Evolutionary conservation across 2,113 vertebrate genomes (phyloP).

Genomic region (Lepisosteus oculatus): DNA sequence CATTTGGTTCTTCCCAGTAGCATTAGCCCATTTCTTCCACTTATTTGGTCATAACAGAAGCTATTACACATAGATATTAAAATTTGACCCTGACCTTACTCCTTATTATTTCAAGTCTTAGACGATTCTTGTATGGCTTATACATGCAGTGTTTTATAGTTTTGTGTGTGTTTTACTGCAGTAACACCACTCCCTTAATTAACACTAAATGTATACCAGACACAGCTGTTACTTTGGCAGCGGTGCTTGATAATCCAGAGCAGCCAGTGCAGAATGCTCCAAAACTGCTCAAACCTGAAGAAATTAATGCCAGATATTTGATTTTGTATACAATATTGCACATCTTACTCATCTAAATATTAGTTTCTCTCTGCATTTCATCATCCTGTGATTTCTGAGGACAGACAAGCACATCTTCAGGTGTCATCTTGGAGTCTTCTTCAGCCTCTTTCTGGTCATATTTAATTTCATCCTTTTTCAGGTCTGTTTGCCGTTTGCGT

Average conservation of each 20-base stretch:
- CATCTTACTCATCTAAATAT: constrained; percentile 69
- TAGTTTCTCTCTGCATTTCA: constrained; percentile 84
- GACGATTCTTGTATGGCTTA: not conserved
- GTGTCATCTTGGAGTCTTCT: constrained; percentile 36
- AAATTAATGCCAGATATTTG: not conserved
- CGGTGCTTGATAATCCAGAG: not conserved
- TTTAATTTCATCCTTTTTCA: constrained; percentile 52
- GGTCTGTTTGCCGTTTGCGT: constrained; percentile 62
- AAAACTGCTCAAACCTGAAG: constrained; percentile 1
- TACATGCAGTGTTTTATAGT: too few species aligned
- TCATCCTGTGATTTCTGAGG: constrained; percentile 43
- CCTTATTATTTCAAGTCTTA: too few species aligned
- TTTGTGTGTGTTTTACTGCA: not conserved
- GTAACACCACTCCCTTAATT: not conserved
- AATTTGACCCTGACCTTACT: too few species aligned
- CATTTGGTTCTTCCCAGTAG: constrained; percentile 27
- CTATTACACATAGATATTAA: too few species aligned
- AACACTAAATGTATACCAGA: not conserved
- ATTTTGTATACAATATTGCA: not conserved
- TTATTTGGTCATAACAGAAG: constrained; percentile 53
- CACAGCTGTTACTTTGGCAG: constrained; percentile 8
- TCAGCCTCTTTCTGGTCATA: constrained; percentile 60
- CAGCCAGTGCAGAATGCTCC: not conserved
- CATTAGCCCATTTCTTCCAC: constrained; percentile 25
- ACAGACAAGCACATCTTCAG: constrained; percentile 47